These are phyloP conservation scores for Barnardius zonarius DNA, from an alignment of 2,113 vertebrate genomes.

Conservation along the genomic window DNA sequence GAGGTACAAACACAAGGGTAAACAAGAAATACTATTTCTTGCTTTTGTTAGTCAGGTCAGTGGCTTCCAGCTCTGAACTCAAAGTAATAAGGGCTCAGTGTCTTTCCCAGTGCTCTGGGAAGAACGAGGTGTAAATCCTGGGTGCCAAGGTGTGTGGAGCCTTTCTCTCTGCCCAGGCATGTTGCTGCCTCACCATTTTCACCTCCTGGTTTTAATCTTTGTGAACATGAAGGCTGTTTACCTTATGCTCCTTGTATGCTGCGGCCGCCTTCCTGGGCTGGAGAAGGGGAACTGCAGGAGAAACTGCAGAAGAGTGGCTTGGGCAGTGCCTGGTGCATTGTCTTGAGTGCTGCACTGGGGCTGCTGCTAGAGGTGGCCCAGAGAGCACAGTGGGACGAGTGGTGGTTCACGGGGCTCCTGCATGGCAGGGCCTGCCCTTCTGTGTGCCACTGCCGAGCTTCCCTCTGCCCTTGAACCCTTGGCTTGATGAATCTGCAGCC, in stretches of 20 bases:
- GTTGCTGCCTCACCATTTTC: rapidly evolving
- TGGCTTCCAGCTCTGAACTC: rapidly evolving
- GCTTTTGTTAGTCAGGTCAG: neutral
- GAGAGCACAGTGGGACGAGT: neutral
- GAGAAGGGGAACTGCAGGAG: neutral
- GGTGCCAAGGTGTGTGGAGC: neutral
- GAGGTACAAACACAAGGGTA: neutral
- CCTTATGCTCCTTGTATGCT: rapidly evolving
- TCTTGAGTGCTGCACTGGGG: rapidly evolving
- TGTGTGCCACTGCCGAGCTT: neutral
- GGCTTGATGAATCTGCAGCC: neutral
- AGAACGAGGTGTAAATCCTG: neutral
- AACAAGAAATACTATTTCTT: neutral
- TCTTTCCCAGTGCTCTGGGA: neutral
- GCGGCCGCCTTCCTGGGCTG: neutral
- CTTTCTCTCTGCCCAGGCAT: neutral
- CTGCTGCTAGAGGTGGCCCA: neutral
- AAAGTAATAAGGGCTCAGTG: neutral
- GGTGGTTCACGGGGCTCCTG: neutral
- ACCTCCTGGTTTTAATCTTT: neutral
- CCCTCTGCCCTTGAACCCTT: neutral
- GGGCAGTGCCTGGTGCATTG: rapidly evolving
- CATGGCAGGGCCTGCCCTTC: rapidly evolving
- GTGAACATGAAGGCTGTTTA: rapidly evolving
- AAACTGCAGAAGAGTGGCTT: neutral